Conservation (phyloP, 2,797 vertebrate genomes). For the Nannoperca australis region DNA sequence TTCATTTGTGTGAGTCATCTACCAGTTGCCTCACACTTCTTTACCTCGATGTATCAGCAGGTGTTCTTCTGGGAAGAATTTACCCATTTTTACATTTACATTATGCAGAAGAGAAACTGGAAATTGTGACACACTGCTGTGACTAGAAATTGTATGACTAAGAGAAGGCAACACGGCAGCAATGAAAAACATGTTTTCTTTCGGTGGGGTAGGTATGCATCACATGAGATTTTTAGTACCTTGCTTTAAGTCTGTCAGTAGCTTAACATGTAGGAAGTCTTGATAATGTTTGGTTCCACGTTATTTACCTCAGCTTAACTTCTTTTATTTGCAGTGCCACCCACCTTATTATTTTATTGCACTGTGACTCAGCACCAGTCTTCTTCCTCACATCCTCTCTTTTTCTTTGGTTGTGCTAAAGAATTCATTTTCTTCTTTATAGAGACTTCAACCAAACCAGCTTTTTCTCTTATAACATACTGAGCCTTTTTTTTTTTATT, state of each 20-base stretch:
- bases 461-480: neutral
- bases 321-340: conserved; percentile 48
- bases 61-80: conserved; percentile 42
- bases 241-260: conserved; percentile 7
- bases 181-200: conserved; percentile 19
- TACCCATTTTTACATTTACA: conserved; percentile 38
- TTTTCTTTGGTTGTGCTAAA: neutral
- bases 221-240: conserved; percentile 19
- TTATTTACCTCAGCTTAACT: conserved; percentile 40
- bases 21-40: conserved; percentile 45
- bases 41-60: conserved; percentile 42
- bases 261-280: conserved; percentile 15
- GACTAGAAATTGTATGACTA: conserved; percentile 35
- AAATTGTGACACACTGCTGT: conserved; percentile 35
- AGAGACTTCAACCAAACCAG: conserved; percentile 14
- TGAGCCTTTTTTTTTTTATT: neutral
- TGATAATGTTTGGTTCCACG: conserved; percentile 7
- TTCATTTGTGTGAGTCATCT: conserved; percentile 54
- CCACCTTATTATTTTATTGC: conserved; percentile 56
- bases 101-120: conserved; percentile 18
- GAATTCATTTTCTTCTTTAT: neutral
- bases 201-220: neutral
- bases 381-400: conserved; percentile 6
- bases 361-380: conserved; percentile 52
- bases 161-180: conserved; percentile 16